These are phyloP conservation scores for Diarsia rubi DNA, from an alignment of 2,888 invertebrate genomes.

Conservation along the genomic window DNA sequence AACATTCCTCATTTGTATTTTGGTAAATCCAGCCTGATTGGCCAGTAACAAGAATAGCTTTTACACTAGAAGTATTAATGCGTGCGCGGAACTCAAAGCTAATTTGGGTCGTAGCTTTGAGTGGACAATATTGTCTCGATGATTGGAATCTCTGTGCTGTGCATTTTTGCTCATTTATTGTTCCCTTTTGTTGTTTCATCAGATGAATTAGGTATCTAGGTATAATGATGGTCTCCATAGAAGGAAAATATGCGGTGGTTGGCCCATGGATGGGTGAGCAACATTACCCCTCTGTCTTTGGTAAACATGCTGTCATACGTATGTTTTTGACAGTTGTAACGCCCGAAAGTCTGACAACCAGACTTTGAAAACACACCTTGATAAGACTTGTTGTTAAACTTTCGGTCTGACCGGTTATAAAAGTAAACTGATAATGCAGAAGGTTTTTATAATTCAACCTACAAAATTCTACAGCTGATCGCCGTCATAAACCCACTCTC, in stretches of 20 bases:
- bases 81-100: constrained; percentile 49
- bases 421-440: background rate
- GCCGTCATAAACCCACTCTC: background rate
- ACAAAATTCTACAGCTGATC: background rate
- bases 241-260: background rate
- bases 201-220: constrained; percentile 23
- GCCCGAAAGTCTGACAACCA: background rate
- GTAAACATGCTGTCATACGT: background rate
- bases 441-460: background rate
- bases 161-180: constrained; percentile 30
- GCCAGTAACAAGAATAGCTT: constrained; percentile 31
- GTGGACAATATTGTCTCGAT: constrained; percentile 42
- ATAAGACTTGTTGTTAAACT: background rate
- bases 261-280: background rate
- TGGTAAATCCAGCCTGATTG: constrained; percentile 36
- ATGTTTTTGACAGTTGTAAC: background rate
- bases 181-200: constrained; percentile 27
- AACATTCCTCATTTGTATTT: constrained; percentile 9
- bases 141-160: constrained; percentile 43
- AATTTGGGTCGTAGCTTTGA: constrained; percentile 47
- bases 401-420: background rate
- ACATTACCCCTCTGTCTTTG: background rate
- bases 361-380: background rate
- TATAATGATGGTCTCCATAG: too few species aligned
- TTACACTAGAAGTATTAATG: constrained; percentile 43